phyloP scores from a whole-genome alignment of 2,113 vertebrate genomes.

The Cariama cristata region DNA sequence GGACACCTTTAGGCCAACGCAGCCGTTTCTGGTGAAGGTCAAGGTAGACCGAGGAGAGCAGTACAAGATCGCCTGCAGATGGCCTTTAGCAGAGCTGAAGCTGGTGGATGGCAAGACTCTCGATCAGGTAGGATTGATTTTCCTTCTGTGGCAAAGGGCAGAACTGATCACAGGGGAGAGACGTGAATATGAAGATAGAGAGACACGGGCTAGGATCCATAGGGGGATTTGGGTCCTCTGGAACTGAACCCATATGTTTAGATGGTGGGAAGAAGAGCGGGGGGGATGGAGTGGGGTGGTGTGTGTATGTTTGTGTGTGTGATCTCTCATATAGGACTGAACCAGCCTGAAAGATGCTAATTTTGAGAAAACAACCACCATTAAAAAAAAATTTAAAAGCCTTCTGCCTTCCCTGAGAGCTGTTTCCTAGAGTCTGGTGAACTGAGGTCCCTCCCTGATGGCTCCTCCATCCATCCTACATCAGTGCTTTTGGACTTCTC shows the following conservation, averaged over 20 bases:
- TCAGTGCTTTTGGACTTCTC: neutral
- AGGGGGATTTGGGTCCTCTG: neutral
- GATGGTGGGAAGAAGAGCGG: neutral
- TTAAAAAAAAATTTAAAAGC: neutral
- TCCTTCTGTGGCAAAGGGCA: neutral
- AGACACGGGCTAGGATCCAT: neutral
- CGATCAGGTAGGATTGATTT: neutral
- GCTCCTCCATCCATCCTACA: neutral
- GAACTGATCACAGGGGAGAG: neutral
- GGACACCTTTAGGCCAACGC: neutral
- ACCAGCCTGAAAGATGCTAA: neutral
- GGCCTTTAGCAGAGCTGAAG: constrained; percentile 48
- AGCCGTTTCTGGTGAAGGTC: constrained; percentile 33
- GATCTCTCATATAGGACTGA: neutral
- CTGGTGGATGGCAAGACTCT: constrained; percentile 51
- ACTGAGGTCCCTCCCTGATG: neutral
- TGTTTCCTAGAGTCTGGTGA: neutral
- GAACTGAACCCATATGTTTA: neutral
- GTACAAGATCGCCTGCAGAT: neutral
- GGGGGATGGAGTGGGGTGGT: too few species aligned
- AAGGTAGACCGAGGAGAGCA: constrained; percentile 27
- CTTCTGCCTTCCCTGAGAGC: neutral
- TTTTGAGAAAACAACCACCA: neutral
- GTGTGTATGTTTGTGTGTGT: neutral
- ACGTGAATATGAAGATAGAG: neutral